Base-by-base conservation (phyloP, 1,140 invertebrate genomes). In the Cydia splendana region DNA sequence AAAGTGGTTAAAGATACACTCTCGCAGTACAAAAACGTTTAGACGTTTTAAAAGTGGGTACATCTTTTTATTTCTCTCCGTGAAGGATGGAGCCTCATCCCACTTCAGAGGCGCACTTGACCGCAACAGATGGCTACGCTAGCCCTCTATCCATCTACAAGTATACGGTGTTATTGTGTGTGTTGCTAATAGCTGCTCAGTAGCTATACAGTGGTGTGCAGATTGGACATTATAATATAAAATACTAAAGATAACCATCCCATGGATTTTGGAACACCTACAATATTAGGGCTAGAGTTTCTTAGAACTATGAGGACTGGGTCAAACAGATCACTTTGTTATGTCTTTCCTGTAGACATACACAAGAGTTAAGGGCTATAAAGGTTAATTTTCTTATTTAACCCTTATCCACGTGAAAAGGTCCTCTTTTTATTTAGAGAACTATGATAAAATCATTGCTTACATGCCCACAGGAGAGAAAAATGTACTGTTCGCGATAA, bases 71-170 rank as follows among this genome's bases (percentile, higher is more conserved):
- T 88, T 62, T 87, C 81, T 81, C 84, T 87, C 81, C 81, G 84
- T 88, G 86, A 87, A 87, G 81, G 82, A 89, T 87, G 84, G 85
- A 82, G 81, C 79, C 82, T 85, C 86, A 88, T 87, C 81, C 86
- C 85, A 86, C 87, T 89, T 83, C 79, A 83, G 79, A 76, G 85
- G 86, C 77, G 80, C 83, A 81, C 87, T 88, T 88, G 86, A 89
- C 86, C 86, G 85, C 86, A 89, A 89, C 86, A 88, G 86, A 89
- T 89, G 87, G 83, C 85, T 81, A 80, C 78, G 75, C 78, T 76
- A 69, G 53, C 80, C 84, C 67, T 74, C 82, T 77, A 86, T 77
- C 76, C 67, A 71, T 34, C 67, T 71, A 42, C 67, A 69, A 71
- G 30, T 42, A 18, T 18, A 71, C 57, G 2, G 53, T 18, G 15